Evolutionary conservation across 2,888 invertebrate genomes (phyloP).

Genomic region (Pollenia amentaria): DNA sequence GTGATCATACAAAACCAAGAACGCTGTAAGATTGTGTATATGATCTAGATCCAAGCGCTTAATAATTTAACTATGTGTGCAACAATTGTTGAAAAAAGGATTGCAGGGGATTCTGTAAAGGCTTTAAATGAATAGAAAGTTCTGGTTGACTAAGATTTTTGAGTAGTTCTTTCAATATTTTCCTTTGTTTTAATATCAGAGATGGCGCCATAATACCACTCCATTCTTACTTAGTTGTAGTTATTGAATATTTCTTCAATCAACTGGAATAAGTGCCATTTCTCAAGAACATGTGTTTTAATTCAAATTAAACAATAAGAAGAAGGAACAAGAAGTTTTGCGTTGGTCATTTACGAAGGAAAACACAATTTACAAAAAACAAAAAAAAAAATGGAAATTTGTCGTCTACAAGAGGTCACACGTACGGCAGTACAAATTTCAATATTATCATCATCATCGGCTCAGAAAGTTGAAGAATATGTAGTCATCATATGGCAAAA

Average conservation of each 20-base stretch:
- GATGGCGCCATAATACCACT: conserved; percentile 30
- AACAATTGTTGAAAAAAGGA: no score
- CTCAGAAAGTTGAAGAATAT: background rate
- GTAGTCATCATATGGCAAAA: conserved; percentile 20
- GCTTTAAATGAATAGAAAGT: no score
- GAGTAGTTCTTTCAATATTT: no score
- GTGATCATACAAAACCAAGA: no score
- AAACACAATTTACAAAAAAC: background rate
- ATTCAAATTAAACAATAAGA: conserved; percentile 20
- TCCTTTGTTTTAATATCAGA: background rate
- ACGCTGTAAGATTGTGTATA: no score
- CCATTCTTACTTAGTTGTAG: conserved; percentile 16
- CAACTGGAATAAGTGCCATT: background rate
- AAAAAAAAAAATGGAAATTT: conserved; percentile 12
- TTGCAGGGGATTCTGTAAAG: no score
- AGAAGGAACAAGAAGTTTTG: background rate
- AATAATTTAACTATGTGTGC: no score
- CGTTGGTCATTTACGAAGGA: conserved; percentile 54
- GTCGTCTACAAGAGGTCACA: conserved; percentile 27
- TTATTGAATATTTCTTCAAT: conserved; percentile 4
- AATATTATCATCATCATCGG: background rate
- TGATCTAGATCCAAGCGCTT: no score
- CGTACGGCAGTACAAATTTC: background rate
- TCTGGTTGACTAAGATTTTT: no score
- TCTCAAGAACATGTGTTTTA: conserved; percentile 38